A percentile compares a stretch with the other conserved stretches of the same genome.
Evolutionary conservation across 2,888 invertebrate genomes (phyloP).

Genomic region (Macrosiphum euphorbiae): DNA sequence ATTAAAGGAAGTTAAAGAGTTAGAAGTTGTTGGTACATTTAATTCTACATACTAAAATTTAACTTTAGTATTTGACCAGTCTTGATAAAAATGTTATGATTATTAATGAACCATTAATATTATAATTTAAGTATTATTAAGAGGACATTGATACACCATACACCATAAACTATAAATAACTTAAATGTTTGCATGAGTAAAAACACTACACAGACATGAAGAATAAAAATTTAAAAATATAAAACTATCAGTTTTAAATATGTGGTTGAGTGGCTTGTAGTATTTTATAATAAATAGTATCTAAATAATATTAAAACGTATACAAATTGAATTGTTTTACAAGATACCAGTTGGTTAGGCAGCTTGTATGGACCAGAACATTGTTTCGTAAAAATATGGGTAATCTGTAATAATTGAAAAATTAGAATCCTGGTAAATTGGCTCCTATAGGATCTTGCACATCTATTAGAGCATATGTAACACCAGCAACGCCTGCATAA

Average conservation of each 20-base stretch:
- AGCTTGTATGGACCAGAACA: neutral
- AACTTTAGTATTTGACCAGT: neutral
- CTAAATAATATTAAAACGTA: neutral
- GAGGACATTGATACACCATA: neutral
- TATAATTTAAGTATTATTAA: neutral
- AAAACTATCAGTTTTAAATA: neutral
- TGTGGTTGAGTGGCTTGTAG: neutral
- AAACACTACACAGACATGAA: neutral
- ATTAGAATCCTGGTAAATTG: slow-evolving; percentile 82
- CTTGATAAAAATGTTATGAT: neutral
- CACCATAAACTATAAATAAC: neutral
- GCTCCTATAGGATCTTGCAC: slow-evolving; percentile 77
- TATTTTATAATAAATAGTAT: neutral
- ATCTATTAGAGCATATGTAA: slow-evolving; percentile 82
- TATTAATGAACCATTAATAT: neutral
- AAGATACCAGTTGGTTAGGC: neutral
- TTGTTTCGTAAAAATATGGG: neutral
- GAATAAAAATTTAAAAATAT: neutral
- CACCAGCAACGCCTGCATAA: slow-evolving; percentile 77
- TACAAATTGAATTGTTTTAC: neutral
- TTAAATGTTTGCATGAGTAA: neutral
- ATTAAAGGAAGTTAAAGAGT: neutral
- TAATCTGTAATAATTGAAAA: neutral
- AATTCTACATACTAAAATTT: neutral
- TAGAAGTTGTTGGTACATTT: slow-evolving; percentile 1